Percentiles rank a stretch among this genome's conserved stretches.
Conservation (phyloP, 2,113 vertebrate genomes). For the Brienomyrus brachyistius region DNA sequence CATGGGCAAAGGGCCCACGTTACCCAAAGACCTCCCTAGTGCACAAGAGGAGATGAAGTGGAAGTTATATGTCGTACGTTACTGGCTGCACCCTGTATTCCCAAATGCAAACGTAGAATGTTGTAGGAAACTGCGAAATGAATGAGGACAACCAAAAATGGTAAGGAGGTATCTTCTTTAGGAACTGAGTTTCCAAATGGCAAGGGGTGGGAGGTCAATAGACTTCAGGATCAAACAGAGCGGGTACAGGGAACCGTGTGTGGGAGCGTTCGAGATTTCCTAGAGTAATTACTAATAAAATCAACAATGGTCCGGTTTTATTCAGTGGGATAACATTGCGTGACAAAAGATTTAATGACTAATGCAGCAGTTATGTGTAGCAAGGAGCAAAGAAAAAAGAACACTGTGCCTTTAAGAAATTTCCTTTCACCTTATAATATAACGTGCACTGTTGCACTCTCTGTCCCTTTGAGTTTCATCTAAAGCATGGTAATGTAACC, state of each 20-base stretch:
- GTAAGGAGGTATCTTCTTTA: too few relatives aligned
- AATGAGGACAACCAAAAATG: too few relatives aligned
- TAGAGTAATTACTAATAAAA: not conserved
- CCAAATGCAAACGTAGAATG: too few relatives aligned
- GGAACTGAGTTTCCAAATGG: not conserved
- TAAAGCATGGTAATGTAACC: not conserved
- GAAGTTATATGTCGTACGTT: not conserved
- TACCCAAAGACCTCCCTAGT: not conserved
- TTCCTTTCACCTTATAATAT: not conserved
- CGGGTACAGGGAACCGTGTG: not conserved
- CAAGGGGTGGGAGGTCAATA: not conserved
- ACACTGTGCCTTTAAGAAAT: not conserved
- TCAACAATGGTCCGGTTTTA: not conserved
- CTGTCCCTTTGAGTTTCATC: not conserved
- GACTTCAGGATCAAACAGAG: not conserved
- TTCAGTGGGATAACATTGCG: not conserved
- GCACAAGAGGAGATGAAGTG: not conserved
- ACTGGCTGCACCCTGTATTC: too few relatives aligned
- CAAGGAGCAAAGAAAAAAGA: not conserved
- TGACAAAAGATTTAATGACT: not conserved
- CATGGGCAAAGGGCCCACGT: not conserved
- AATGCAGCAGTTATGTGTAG: not conserved
- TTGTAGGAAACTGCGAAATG: too few relatives aligned
- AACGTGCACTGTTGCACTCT: not conserved
- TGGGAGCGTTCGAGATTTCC: not conserved